phyloP scores from a whole-genome alignment of 2,113 vertebrate species.

The Leiothrix lutea region DNA sequence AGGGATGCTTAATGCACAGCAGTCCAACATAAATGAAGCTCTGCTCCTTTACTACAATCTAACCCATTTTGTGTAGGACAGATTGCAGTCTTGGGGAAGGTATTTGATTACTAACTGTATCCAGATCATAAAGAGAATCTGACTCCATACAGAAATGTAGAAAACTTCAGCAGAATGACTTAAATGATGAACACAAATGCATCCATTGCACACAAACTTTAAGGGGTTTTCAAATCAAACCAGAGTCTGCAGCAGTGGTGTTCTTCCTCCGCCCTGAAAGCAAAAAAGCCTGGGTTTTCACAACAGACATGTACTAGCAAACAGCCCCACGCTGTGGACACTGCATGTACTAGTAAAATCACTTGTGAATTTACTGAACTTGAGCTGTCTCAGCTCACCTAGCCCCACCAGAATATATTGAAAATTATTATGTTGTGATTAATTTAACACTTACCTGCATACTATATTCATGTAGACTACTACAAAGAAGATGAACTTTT shows the following conservation, averaged over 20 bases:
- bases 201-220: background rate
- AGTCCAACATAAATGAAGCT: background rate
- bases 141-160: background rate
- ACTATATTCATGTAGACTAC: background rate
- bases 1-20: background rate
- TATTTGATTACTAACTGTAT: background rate
- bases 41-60: background rate
- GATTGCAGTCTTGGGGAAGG: background rate
- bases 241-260: background rate
- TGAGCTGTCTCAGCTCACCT: background rate
- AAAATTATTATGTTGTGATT: background rate
- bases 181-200: background rate
- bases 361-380: background rate
- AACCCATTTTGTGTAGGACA: background rate
- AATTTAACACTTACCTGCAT: background rate
- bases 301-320: background rate
- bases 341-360: background rate
- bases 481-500: background rate
- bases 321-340: slow-evolving; percentile 42
- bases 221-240: background rate
- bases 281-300: background rate
- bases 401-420: background rate
- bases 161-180: background rate
- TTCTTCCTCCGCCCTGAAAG: background rate
- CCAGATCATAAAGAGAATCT: background rate